A percentile compares a stretch with the other conserved stretches of the same genome.
These are phyloP conservation scores for Dunckerocampus dactyliophorus DNA, from an alignment of 2,113 vertebrate genomes.

Conservation along the genomic window DNA sequence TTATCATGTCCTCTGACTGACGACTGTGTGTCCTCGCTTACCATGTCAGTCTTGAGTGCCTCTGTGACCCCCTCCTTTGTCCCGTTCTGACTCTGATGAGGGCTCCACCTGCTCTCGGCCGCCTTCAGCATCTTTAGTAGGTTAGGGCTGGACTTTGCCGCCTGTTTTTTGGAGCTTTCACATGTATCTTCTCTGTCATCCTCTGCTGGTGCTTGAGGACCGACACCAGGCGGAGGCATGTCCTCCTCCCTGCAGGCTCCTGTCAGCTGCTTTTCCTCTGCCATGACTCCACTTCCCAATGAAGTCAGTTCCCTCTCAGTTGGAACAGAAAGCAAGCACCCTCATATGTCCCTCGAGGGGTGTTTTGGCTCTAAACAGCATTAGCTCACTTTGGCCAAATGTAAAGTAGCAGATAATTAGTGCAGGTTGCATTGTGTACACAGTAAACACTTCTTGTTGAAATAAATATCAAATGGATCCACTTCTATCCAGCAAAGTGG, in stretches of 20 bases:
- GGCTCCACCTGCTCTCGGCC: conserved; percentile 39
- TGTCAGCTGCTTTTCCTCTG: conserved; percentile 22
- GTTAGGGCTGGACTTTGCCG: conserved; percentile 30
- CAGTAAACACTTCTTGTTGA: conserved; percentile 17
- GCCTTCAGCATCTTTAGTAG: conserved; percentile 64
- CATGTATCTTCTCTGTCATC: conserved; percentile 4
- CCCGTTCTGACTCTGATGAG: conserved; percentile 9
- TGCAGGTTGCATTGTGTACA: conserved; percentile 31
- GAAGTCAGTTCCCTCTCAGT: conserved; percentile 9
- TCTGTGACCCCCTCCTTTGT: conserved; percentile 24
- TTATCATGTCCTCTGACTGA: no score
- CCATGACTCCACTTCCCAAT: conserved; percentile 26
- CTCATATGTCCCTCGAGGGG: conserved; percentile 10
- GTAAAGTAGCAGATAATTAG: conserved; percentile 29
- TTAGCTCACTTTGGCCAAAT: conserved; percentile 23
- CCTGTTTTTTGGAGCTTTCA: not conserved
- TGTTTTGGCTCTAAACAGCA: conserved; percentile 50
- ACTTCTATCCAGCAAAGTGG: not conserved
- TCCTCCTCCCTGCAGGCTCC: conserved; percentile 9
- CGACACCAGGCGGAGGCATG: not conserved
- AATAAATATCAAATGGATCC: not conserved
- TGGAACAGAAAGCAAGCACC: conserved; percentile 20
- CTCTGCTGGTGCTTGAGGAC: conserved; percentile 14
- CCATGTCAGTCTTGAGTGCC: conserved; percentile 51
- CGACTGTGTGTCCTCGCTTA: conserved; percentile 36